Percentiles rank a stretch among this genome's conserved stretches.
Evolutionary conservation across 2,113 vertebrate species (phyloP).

Genomic region (Acrocephalus arundinaceus): DNA sequence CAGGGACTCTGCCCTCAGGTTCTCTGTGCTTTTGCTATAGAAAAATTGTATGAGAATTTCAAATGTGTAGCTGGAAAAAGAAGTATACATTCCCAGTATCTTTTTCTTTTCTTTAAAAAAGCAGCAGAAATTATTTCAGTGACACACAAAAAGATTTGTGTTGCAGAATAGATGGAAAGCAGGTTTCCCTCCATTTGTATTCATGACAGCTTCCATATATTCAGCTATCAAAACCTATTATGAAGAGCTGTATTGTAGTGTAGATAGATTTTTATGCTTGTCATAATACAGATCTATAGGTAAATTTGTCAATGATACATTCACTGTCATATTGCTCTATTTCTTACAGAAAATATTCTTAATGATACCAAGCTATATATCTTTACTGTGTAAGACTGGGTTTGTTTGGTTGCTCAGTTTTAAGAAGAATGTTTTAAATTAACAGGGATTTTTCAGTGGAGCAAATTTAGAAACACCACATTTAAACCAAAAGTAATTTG

Average conservation of each 20-base stretch:
- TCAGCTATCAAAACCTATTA: conserved; percentile 52
- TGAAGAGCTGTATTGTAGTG: conserved; percentile 5
- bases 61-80: neutral
- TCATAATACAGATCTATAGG: conserved; percentile 49
- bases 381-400: neutral
- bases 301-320: conserved; percentile 20
- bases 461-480: neutral
- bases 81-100: neutral
- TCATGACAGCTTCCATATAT: conserved; percentile 26
- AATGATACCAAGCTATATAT: conserved; percentile 1
- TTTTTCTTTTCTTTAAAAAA: neutral
- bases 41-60: neutral
- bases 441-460: neutral
- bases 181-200: conserved; percentile 35
- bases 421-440: conserved; percentile 10
- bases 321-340: neutral
- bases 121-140: conserved; percentile 32
- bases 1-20: neutral
- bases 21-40: neutral
- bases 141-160: conserved; percentile 14
- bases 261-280: conserved; percentile 31
- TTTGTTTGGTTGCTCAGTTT: neutral
- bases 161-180: conserved; percentile 30
- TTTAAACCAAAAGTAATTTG: conserved; percentile 27
- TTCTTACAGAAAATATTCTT: conserved; percentile 44